phyloP scores from a whole-genome alignment of 2,888 invertebrate species.

The Hirtodrosophila alboralis region DNA sequence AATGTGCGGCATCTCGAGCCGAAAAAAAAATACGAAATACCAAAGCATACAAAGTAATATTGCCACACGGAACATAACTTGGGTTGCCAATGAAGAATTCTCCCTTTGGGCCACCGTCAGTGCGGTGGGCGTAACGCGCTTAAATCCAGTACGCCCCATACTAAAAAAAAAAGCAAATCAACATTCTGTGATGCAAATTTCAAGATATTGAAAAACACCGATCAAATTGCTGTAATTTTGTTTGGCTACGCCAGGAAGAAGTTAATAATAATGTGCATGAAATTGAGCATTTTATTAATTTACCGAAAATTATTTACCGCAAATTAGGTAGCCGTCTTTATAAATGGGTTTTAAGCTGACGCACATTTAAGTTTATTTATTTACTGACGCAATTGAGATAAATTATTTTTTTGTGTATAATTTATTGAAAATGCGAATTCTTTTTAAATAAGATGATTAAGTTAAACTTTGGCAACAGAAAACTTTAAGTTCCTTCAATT shows the following conservation, averaged over 20 bases:
- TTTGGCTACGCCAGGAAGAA: neutral
- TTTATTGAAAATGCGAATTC: neutral
- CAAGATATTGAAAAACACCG: constrained; percentile 52
- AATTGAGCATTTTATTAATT: constrained; percentile 46
- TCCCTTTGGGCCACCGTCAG: constrained; percentile 44
- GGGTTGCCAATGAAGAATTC: constrained; percentile 12
- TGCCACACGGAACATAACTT: constrained; percentile 12
- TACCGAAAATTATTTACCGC: constrained; percentile 41
- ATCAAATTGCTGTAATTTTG: constrained; percentile 70
- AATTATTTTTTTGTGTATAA: constrained; percentile 14
- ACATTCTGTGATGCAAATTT: constrained; percentile 65
- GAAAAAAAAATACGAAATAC: constrained; percentile 22
- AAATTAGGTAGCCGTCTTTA: constrained; percentile 40
- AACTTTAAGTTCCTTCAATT: too few relatives aligned
- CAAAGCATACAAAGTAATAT: constrained; percentile 30
- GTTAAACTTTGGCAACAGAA: too few relatives aligned
- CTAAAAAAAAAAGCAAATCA: constrained; percentile 9
- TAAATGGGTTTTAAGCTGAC: constrained; percentile 29
- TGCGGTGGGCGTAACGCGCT: constrained; percentile 56
- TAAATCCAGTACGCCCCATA: constrained; percentile 48
- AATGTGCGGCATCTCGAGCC: constrained; percentile 62
- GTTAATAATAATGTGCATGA: constrained; percentile 29
- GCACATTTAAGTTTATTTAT: constrained; percentile 27
- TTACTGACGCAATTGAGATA: constrained; percentile 12
- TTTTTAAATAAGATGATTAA: too few relatives aligned